Evolutionary conservation across 2,888 invertebrate species (phyloP).

Genomic region (Protonemura montana): DNA sequence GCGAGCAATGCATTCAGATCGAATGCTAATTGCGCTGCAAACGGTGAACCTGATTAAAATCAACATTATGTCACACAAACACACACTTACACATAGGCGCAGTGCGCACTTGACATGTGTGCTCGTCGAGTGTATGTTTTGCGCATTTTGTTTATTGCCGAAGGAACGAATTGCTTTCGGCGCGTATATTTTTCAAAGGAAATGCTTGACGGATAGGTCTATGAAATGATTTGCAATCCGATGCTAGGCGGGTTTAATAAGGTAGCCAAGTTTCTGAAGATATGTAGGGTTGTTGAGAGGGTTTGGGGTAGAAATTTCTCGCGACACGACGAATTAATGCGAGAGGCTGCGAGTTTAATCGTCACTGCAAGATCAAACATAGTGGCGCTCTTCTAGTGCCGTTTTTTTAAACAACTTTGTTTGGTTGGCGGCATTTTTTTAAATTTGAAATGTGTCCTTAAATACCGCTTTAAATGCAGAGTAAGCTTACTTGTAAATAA

Average conservation of each 20-base stretch:
- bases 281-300: not conserved
- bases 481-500: too few relatives aligned
- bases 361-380: not conserved
- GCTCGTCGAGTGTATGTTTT: not conserved
- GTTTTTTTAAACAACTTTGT: not conserved
- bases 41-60: not conserved
- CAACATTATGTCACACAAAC: not conserved
- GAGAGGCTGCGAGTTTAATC: not conserved
- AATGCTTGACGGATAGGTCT: not conserved
- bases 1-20: not conserved
- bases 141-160: not conserved
- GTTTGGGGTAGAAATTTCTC: not conserved
- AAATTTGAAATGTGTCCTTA: too few relatives aligned
- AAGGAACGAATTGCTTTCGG: not conserved
- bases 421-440: not conserved
- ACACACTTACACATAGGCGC: not conserved
- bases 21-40: not conserved
- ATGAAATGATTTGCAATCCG: not conserved
- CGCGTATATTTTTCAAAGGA: not conserved
- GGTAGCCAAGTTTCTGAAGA: not conserved
- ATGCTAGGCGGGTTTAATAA: not conserved
- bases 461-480: too few relatives aligned
- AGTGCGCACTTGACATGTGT: not conserved
- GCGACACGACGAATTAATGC: not conserved
- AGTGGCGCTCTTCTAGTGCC: not conserved